These are phyloP conservation scores for Dolichoris vasculosae DNA, from an alignment of 1,140 invertebrate species.

Conservation along the genomic window DNA sequence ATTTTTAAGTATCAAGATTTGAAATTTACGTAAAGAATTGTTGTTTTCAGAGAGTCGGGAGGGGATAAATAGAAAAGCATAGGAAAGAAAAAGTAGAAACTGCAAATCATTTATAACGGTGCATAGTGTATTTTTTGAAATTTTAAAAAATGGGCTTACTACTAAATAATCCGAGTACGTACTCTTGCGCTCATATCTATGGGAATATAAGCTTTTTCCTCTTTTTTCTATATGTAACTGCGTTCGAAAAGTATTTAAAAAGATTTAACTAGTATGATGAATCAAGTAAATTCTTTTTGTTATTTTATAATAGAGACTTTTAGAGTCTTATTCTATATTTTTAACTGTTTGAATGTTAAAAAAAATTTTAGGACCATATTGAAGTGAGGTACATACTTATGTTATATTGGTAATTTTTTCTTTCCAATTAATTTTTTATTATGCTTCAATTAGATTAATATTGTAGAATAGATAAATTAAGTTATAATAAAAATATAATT, in stretches of 20 bases:
- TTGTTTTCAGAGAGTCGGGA: too few species aligned
- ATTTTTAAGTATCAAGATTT: neutral
- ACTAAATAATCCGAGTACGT: constrained; percentile 39
- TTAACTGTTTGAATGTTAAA: neutral
- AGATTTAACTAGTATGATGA: neutral
- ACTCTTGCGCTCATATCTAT: constrained; percentile 1
- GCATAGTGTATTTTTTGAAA: constrained; percentile 44
- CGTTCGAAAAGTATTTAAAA: constrained; percentile 38
- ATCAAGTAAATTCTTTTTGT: neutral
- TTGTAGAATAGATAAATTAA: too few species aligned
- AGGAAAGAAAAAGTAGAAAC: neutral
- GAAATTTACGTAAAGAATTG: constrained; percentile 25
- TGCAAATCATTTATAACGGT: constrained; percentile 46
- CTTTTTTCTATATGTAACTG: constrained; percentile 39
- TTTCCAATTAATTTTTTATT: neutral
- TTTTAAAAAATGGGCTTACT: constrained; percentile 44
- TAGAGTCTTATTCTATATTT: neutral
- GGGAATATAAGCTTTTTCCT: neutral
- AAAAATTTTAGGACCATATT: constrained; percentile 1
- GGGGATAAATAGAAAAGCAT: too few species aligned
- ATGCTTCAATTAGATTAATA: neutral
- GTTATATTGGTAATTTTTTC: neutral
- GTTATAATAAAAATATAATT: too few species aligned
- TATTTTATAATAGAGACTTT: neutral
- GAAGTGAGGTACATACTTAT: neutral